These are phyloP conservation scores for Strix occidentalis DNA, from an alignment of 2,797 vertebrate species.

Conservation along the genomic window DNA sequence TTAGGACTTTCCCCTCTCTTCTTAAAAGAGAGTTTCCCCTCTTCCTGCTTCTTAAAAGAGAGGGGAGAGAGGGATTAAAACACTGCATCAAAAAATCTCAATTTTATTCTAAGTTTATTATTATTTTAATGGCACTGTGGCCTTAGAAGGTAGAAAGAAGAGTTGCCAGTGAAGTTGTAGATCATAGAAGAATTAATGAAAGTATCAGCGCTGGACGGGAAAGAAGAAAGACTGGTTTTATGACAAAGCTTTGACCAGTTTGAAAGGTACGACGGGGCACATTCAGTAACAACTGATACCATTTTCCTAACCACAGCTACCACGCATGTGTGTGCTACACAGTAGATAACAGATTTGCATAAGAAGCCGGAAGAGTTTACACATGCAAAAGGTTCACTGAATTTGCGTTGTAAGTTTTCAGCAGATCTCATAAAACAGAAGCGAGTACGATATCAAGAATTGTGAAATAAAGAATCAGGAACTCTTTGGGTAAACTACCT, in stretches of 20 bases:
- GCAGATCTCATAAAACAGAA: background rate
- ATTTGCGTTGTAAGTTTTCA: accelerated
- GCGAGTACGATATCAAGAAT: background rate
- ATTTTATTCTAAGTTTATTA: background rate
- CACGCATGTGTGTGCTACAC: accelerated
- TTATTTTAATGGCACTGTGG: background rate
- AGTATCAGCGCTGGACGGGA: background rate
- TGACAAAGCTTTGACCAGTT: background rate
- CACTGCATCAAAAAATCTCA: background rate
- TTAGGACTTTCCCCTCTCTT: background rate
- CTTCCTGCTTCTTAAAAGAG: background rate
- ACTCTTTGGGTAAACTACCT: background rate
- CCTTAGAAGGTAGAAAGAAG: background rate
- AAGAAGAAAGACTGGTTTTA: background rate
- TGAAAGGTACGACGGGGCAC: background rate
- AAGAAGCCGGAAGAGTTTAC: background rate
- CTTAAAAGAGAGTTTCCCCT: background rate
- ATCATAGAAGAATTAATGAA: background rate
- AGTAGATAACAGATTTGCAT: background rate
- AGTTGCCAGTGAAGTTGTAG: background rate
- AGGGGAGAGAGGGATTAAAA: background rate
- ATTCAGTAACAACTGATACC: background rate
- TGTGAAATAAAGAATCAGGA: background rate
- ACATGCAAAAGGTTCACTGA: background rate
- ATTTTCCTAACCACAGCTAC: background rate